phyloP scores from a whole-genome alignment of 2,888 invertebrate genomes.

The Cremastobaeus sp. region DNA sequence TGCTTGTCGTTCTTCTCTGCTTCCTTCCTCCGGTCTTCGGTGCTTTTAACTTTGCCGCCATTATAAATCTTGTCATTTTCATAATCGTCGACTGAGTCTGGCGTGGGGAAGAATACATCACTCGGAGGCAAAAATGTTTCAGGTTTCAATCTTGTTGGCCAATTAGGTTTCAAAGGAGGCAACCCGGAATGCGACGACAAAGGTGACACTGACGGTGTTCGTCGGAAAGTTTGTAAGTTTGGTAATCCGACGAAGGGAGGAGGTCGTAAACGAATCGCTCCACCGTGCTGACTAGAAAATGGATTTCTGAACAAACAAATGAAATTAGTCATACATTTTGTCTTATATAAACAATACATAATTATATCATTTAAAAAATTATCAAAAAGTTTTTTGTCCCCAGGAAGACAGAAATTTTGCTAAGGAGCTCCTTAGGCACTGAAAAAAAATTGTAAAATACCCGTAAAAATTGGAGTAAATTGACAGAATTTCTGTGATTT shows the following conservation, averaged over 20 bases:
- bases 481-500: too few species aligned
- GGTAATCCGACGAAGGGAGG: constrained; percentile 70
- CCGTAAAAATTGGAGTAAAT: too few species aligned
- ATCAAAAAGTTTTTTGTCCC: too few species aligned
- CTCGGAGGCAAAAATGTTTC: constrained; percentile 50
- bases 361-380: too few species aligned
- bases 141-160: constrained; percentile 72
- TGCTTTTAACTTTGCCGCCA: constrained; percentile 17
- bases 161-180: constrained; percentile 63
- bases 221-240: constrained; percentile 69
- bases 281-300: constrained; percentile 65
- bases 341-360: too few species aligned
- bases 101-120: background rate
- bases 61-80: constrained; percentile 15
- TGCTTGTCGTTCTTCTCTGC: constrained; percentile 1
- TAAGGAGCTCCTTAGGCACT: too few species aligned
- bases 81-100: background rate
- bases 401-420: too few species aligned
- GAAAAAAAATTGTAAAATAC: too few species aligned
- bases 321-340: too few species aligned
- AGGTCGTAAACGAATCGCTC: constrained; percentile 67
- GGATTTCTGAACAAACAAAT: constrained; percentile 24
- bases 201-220: constrained; percentile 62
- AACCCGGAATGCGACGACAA: constrained; percentile 63
- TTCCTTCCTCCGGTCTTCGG: constrained; percentile 53